Percentiles rank a stretch among this genome's conserved stretches.
Evolutionary conservation across 1,140 invertebrate genomes (phyloP).

Genomic region (Phenacoccus solenopsis): DNA sequence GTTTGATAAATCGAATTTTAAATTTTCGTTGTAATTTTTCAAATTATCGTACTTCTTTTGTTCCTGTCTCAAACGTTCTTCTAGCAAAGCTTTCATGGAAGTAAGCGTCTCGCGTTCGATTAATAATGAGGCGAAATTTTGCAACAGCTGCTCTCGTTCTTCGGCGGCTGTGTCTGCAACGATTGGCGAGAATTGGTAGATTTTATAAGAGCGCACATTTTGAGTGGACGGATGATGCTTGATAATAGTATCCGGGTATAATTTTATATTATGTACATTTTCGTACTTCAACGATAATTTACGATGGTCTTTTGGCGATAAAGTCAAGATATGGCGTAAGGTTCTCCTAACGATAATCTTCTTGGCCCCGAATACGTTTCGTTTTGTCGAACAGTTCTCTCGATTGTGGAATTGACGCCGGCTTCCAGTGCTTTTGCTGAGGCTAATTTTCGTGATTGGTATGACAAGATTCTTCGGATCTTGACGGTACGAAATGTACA

Average conservation of each 20-base stretch:
- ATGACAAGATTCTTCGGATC: neutral
- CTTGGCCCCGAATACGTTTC: neutral
- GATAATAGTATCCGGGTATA: neutral
- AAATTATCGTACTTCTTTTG: neutral
- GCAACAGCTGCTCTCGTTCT: neutral
- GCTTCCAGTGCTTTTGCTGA: neutral
- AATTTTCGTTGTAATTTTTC: neutral
- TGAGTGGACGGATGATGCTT: neutral
- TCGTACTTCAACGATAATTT: neutral
- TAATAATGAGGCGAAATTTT: neutral
- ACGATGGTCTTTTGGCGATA: neutral
- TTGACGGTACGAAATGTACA: neutral
- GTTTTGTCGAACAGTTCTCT: neutral
- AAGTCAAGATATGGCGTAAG: neutral
- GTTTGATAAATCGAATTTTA: neutral
- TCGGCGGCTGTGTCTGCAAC: neutral
- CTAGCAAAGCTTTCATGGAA: conserved; percentile 7
- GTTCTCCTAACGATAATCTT: neutral
- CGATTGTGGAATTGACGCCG: neutral
- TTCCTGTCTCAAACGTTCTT: neutral
- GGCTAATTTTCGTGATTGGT: neutral
- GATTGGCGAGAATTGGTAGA: too few species aligned
- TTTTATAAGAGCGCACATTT: too few species aligned
- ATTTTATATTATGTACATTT: neutral
- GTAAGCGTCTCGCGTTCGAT: neutral